phyloP scores from a whole-genome alignment of 2,113 vertebrate genomes.

The Urocynchramus pylzowi region DNA sequence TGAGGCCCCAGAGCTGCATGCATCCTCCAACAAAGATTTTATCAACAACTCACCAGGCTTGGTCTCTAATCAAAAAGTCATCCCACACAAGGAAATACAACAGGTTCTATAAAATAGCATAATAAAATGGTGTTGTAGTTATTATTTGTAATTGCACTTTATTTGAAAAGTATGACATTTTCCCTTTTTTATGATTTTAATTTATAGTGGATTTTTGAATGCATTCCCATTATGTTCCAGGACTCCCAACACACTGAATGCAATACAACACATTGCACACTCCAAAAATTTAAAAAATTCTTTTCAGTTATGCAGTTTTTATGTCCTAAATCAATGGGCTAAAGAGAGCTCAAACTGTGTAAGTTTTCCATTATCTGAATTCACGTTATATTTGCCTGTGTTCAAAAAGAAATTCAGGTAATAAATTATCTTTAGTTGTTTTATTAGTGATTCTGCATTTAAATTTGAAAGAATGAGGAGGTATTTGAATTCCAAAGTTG shows the following conservation, averaged over 20 bases:
- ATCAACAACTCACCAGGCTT: background rate
- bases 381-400: background rate
- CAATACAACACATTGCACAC: background rate
- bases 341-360: background rate
- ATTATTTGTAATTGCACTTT: background rate
- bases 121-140: background rate
- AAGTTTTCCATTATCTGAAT: background rate
- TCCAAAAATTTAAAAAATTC: background rate
- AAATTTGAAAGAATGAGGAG: background rate
- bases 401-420: background rate
- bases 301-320: background rate
- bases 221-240: background rate
- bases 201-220: background rate
- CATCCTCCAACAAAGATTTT: background rate
- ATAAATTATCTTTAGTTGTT: background rate
- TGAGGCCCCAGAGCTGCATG: rapidly evolving
- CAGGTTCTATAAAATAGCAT: background rate
- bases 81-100: background rate
- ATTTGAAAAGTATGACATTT: background rate
- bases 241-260: background rate
- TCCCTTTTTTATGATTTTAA: background rate
- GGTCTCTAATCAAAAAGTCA: background rate
- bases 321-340: background rate
- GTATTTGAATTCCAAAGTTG: background rate
- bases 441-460: background rate